Evolutionary conservation across 1,140 invertebrate genomes (phyloP).

Genomic region (Aphaenogaster floridana): DNA sequence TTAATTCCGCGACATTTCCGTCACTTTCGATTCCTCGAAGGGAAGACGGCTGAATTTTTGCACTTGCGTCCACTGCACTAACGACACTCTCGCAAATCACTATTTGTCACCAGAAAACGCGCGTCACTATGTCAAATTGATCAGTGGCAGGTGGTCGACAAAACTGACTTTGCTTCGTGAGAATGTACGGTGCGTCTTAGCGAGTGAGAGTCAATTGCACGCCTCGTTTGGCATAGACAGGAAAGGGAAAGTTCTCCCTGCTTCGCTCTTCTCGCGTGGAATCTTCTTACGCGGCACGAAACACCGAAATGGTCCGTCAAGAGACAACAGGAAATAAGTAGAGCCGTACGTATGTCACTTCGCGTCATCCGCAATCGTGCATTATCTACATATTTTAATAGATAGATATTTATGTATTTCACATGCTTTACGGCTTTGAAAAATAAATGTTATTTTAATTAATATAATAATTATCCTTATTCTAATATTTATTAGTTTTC

Average conservation of each 20-base stretch:
- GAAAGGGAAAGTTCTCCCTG: slow-evolving; percentile 74
- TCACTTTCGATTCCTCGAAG: background rate
- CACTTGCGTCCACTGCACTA: background rate
- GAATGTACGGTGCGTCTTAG: background rate
- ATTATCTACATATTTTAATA: background rate
- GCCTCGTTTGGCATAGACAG: slow-evolving; percentile 36
- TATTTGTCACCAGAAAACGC: background rate
- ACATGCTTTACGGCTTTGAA: too few species aligned
- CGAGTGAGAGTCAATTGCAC: slow-evolving; percentile 6
- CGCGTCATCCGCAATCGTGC: background rate
- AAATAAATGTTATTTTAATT: too few species aligned
- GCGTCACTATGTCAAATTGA: slow-evolving; percentile 53
- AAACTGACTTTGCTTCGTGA: slow-evolving; percentile 1
- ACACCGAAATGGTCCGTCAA: background rate
- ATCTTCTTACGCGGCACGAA: background rate
- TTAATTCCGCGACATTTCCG: background rate
- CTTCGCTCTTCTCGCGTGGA: background rate
- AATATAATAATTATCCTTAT: too few species aligned
- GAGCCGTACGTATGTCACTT: background rate
- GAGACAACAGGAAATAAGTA: slow-evolving; percentile 64
- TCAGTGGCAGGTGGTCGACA: slow-evolving; percentile 4
- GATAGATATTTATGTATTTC: too few species aligned
- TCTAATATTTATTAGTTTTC: too few species aligned
- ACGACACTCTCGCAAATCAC: background rate
- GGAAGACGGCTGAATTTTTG: background rate